Conservation (phyloP, 2,113 vertebrate species). For the Seriola aureovittata region DNA sequence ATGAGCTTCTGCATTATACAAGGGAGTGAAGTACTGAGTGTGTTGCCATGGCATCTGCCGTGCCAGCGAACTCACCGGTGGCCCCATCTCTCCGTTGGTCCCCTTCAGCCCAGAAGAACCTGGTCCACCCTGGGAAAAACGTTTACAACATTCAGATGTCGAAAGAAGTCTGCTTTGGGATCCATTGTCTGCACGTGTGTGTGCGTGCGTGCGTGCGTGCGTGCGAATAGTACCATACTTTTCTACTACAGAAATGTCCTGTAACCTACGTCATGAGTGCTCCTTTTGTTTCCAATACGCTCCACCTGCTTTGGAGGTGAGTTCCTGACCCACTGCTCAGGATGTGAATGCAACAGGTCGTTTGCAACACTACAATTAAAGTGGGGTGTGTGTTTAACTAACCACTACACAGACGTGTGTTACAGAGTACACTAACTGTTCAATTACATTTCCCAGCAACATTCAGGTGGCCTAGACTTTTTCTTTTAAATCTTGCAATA, state of each 20-base stretch:
- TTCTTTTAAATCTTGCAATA: too few species aligned
- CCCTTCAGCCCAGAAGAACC: slow-evolving; percentile 92
- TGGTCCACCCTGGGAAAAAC: slow-evolving; percentile 84
- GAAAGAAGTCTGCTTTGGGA: too few species aligned
- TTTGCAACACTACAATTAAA: too few species aligned
- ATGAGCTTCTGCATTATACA: not conserved
- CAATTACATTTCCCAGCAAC: not conserved
- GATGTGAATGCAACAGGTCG: not conserved
- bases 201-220: not conserved
- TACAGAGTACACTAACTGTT: too few species aligned
- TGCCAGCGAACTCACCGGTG: slow-evolving; percentile 83
- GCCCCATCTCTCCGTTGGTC: slow-evolving; percentile 88
- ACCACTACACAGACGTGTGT: too few species aligned
- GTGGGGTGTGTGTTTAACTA: too few species aligned
- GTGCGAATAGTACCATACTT: not conserved
- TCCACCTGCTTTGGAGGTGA: not conserved
- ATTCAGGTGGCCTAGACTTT: not conserved
- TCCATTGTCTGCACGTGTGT: too few species aligned
- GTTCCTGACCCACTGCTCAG: not conserved
- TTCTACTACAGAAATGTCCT: not conserved
- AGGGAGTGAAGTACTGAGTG: not conserved
- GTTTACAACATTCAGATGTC: not conserved
- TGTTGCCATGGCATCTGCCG: not conserved
- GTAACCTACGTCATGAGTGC: not conserved
- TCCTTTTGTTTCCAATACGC: not conserved